A percentile compares a stretch with the other conserved stretches of the same genome.
phyloP scores from a whole-genome alignment of 2,797 vertebrate genomes.

The Galagoides demidoff region DNA sequence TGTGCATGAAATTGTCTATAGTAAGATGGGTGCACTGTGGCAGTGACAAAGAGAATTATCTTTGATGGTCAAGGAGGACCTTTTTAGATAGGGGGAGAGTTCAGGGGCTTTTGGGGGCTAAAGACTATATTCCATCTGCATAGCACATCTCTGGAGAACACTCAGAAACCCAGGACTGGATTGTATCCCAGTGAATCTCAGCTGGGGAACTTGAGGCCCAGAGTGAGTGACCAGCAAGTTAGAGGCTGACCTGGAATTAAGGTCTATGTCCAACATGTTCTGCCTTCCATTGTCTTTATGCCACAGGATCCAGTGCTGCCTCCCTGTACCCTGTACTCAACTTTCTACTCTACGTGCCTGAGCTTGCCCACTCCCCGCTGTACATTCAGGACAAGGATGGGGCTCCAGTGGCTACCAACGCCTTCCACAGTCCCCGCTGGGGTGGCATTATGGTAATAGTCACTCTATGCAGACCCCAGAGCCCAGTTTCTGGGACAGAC shows the following conservation, averaged over 20 bases:
- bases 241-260: neutral
- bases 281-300: neutral
- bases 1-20: neutral
- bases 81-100: neutral
- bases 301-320: slow-evolving; percentile 94
- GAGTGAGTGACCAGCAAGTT: neutral
- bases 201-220: neutral
- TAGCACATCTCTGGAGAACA: neutral
- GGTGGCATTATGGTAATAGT: slow-evolving; percentile 97
- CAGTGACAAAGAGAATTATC: neutral
- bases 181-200: neutral
- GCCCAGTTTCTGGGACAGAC: neutral
- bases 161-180: neutral
- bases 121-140: neutral
- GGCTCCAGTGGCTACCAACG: slow-evolving; percentile 91
- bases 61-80: neutral
- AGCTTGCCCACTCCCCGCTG: slow-evolving; percentile 94
- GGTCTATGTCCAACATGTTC: neutral
- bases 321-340: slow-evolving; percentile 97
- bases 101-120: neutral
- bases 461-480: neutral
- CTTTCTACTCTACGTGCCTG: slow-evolving; percentile 96
- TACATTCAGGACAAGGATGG: slow-evolving; percentile 94
- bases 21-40: neutral
- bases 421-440: slow-evolving; percentile 98